phyloP scores from a whole-genome alignment of 2,113 vertebrate genomes.

The Mohoua ochrocephala region DNA sequence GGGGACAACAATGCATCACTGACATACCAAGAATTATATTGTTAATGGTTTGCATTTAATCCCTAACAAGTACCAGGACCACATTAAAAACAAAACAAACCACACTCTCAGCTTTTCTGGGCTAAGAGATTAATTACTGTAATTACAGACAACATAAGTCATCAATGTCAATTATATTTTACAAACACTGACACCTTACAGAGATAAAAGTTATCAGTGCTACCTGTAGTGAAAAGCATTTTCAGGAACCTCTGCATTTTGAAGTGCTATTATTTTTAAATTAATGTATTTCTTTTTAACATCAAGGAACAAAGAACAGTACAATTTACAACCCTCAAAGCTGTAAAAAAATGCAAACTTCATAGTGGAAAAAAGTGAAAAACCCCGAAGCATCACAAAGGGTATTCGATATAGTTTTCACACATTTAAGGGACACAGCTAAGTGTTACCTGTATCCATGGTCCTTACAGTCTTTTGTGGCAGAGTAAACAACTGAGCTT shows the following conservation, averaged over 20 bases:
- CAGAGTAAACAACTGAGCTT: constrained; percentile 93
- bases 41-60: not conserved
- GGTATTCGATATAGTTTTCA: not conserved
- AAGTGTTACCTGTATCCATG: constrained; percentile 89
- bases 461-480: constrained; percentile 91
- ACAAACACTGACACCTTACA: not conserved
- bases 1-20: not conserved
- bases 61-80: not conserved
- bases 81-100: not conserved
- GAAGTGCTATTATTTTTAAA: not conserved
- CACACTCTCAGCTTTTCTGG: not conserved
- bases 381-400: not conserved
- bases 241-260: not conserved
- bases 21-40: not conserved
- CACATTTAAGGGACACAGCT: not conserved
- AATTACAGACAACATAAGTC: not conserved
- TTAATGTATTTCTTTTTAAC: not conserved
- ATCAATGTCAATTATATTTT: not conserved
- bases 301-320: not conserved
- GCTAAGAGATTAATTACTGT: not conserved
- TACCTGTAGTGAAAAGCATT: not conserved
- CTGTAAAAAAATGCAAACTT: not conserved
- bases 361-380: not conserved
- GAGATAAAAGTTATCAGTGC: not conserved
- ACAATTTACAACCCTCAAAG: not conserved